phyloP scores from a whole-genome alignment of 2,113 vertebrate genomes.

The Elgaria multicarinata region DNA sequence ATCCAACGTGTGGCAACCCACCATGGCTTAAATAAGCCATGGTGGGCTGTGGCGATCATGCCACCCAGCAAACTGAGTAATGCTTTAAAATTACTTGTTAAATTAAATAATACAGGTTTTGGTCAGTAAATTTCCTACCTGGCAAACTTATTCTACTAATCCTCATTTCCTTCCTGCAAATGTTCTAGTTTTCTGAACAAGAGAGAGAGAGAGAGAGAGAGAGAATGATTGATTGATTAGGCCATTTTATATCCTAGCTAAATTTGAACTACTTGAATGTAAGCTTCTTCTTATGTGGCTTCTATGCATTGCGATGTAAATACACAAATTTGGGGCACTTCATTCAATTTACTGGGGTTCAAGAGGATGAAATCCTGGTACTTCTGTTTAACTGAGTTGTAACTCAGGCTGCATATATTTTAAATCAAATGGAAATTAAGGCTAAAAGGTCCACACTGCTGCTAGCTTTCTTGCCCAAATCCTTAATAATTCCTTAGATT shows the following conservation, averaged over 20 bases:
- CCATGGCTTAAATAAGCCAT: no score
- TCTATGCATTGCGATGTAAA: background rate
- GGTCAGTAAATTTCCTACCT: conserved; percentile 12
- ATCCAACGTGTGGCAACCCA: no score
- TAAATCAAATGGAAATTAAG: conserved; percentile 1
- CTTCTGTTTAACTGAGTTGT: background rate
- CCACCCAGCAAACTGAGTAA: no score
- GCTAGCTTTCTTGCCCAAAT: background rate
- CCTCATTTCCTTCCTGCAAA: background rate
- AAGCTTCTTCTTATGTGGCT: background rate
- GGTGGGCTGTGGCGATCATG: no score
- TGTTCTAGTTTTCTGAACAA: background rate
- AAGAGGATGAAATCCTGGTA: background rate
- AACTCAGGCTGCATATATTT: background rate
- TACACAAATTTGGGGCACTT: background rate
- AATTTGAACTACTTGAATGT: background rate
- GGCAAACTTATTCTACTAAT: background rate
- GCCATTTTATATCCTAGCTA: background rate
- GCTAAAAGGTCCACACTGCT: background rate
- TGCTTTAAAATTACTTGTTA: no score
- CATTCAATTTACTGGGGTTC: background rate
- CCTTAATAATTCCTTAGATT: background rate
- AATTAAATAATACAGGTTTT: rapidly evolving
- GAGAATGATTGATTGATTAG: background rate
- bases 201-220: no score